A percentile compares a stretch with the other conserved stretches of the same genome.
These are phyloP conservation scores for Pachymerium ferrugineum DNA, from an alignment of 2,888 invertebrate genomes.

Conservation along the genomic window DNA sequence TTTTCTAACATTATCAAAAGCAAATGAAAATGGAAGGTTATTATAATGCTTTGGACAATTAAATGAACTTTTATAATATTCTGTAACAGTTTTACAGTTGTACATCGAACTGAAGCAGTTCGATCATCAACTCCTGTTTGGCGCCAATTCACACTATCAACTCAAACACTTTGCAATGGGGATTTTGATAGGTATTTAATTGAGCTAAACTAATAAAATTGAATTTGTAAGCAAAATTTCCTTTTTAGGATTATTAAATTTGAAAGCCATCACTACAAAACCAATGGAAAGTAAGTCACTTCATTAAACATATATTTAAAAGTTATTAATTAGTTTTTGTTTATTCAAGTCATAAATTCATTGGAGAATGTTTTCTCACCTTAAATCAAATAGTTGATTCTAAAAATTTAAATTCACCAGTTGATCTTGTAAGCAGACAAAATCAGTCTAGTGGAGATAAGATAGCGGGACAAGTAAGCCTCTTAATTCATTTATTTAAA, in stretches of 20 bases:
- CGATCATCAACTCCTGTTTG: constrained; percentile 50
- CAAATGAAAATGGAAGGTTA: constrained; percentile 38
- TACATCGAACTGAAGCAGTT: constrained; percentile 50
- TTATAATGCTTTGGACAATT: background rate
- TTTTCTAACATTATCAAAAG: constrained; percentile 47
- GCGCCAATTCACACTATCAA: constrained; percentile 49
- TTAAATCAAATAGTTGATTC: constrained; percentile 46
- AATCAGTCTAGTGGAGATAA: no score
- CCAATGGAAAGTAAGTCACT: constrained; percentile 45
- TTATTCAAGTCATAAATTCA: constrained; percentile 47
- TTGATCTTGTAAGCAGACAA: no score
- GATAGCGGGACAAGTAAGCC: constrained; percentile 39
- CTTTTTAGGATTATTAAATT: constrained; percentile 53
- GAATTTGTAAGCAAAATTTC: no score
- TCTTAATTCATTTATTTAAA: constrained; percentile 28
- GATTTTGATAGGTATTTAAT: constrained; percentile 54
- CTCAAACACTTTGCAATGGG: constrained; percentile 52
- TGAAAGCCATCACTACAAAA: constrained; percentile 54
- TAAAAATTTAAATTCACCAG: background rate
- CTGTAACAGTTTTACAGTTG: constrained; percentile 43
- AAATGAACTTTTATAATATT: background rate
- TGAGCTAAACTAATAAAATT: no score
- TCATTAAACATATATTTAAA: background rate
- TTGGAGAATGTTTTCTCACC: constrained; percentile 51
- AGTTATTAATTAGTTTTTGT: background rate